Conservation (phyloP, 2,888 invertebrate species). For the Uropetala carovei region DNA sequence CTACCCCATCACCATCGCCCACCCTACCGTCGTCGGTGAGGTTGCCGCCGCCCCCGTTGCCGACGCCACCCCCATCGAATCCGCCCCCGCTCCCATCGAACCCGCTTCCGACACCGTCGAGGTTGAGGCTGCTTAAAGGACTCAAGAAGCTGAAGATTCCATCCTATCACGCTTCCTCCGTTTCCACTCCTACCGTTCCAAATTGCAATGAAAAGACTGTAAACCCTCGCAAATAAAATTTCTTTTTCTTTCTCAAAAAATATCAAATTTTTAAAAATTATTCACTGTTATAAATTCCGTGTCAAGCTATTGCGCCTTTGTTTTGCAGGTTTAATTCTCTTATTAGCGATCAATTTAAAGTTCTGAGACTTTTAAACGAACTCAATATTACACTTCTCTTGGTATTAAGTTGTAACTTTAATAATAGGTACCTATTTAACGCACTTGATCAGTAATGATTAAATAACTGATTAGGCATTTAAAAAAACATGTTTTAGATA, state of each 20-base stretch:
- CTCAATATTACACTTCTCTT: no score
- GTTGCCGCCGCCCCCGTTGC: constrained; percentile 46
- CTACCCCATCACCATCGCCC: constrained; percentile 67
- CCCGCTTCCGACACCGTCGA: constrained; percentile 65
- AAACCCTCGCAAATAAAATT: constrained; percentile 58
- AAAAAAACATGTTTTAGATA: no score
- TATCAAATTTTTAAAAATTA: background rate
- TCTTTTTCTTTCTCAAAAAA: constrained; percentile 29
- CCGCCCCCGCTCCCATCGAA: constrained; percentile 65
- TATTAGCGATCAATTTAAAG: no score
- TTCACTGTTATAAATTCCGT: no score
- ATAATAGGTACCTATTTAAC: no score
- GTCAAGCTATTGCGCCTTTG: no score
- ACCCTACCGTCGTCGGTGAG: constrained; percentile 39
- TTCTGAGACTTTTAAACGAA: no score
- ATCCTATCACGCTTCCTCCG: background rate
- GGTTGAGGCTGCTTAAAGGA: constrained; percentile 66
- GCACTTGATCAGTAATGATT: no score
- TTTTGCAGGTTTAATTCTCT: no score
- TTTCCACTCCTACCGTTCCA: background rate
- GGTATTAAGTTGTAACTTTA: no score
- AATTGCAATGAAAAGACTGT: constrained; percentile 57
- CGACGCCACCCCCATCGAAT: constrained; percentile 65
- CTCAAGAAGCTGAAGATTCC: background rate
- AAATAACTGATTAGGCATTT: no score